Evolutionary conservation across 2,113 vertebrate genomes (phyloP), one percentile per base, ranked within the genome.

Genomic region (Callospermophilus lateralis): DNA sequence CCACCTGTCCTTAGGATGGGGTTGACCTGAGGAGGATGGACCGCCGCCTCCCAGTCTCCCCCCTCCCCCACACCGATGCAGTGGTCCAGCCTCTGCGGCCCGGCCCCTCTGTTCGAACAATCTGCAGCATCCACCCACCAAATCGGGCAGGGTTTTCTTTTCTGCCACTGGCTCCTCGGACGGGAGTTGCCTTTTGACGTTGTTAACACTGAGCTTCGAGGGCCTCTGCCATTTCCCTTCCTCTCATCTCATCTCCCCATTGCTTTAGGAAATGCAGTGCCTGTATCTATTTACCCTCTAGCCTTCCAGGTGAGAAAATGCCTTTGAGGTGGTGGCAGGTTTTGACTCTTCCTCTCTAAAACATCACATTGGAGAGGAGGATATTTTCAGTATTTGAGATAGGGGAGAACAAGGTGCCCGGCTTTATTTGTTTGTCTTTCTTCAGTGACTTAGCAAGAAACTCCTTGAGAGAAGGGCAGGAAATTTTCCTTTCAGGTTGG

Each of bases 401-500:
- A n/a, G 72, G 84, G 94, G 91, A 67, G 68, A 70, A 70, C 85
- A 67, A 89, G 93, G 67, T 96, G 73, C 78, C 63, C 80, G 85
- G 88, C 80, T 94, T 98, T 93, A 96, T 97, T 95, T 96, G 89
- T 97, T 96, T 78, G 42, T 86, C 74, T 96, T 97, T 96, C 72
- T 97, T 89, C 84, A 74, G 97, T 98, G 98, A 98, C 97, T 98
- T 98, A 91, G 98, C 98, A 98, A 97, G 96, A 98, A 98, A 97
- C 97, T 98, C 93, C 67, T 48, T 78, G 93, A 90, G 34, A 96
- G 78, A 79, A 92, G 77, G 76, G 63, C 73, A 90, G 92, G 83
- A 94, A 55, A 84, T 95, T 96, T 95, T 94, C 63, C 70, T 34
- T 81, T 42, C 53, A 74, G 68, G 1, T 80, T 90, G 74, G 55